Conservation (phyloP, 2,113 vertebrate genomes). For the Ellobius talpinus region DNA sequence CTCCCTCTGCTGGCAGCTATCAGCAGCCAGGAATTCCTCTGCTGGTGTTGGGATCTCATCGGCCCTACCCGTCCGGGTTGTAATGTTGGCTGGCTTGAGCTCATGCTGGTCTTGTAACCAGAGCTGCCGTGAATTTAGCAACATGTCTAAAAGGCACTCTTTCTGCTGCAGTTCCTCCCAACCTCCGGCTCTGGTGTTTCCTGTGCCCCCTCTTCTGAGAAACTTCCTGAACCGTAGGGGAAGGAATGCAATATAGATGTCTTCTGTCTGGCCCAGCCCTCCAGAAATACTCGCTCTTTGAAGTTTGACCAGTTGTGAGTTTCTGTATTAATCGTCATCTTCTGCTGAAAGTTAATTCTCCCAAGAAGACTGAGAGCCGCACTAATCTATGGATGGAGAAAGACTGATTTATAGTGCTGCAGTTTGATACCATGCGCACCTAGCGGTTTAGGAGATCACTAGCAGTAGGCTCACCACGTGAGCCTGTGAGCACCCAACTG, state of each 20-base stretch:
- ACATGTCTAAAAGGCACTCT: not conserved
- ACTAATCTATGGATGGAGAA: not conserved
- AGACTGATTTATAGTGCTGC: not conserved
- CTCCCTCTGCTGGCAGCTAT: not conserved
- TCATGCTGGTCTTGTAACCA: not conserved
- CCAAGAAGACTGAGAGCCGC: not conserved
- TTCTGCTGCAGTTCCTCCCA: not conserved
- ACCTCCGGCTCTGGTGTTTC: not conserved
- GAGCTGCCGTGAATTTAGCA: not conserved
- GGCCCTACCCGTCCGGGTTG: rapidly evolving
- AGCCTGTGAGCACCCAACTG: too few relatives aligned
- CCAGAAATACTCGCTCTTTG: not conserved
- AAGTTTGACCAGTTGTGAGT: not conserved
- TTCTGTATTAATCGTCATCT: not conserved
- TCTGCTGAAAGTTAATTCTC: not conserved
- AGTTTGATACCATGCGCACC: not conserved
- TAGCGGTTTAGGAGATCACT: not conserved
- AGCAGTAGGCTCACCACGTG: not conserved
- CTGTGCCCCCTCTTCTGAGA: not conserved
- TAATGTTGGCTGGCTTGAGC: not conserved
- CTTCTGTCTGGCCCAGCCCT: not conserved
- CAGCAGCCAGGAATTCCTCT: not conserved
- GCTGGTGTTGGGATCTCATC: not conserved
- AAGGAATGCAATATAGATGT: not conserved
- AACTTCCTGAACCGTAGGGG: not conserved